Evolutionary conservation across 2,797 vertebrate species (phyloP), one percentile per base, ranked within the genome.

Genomic region (Microctenopoma steveboyesi): DNA sequence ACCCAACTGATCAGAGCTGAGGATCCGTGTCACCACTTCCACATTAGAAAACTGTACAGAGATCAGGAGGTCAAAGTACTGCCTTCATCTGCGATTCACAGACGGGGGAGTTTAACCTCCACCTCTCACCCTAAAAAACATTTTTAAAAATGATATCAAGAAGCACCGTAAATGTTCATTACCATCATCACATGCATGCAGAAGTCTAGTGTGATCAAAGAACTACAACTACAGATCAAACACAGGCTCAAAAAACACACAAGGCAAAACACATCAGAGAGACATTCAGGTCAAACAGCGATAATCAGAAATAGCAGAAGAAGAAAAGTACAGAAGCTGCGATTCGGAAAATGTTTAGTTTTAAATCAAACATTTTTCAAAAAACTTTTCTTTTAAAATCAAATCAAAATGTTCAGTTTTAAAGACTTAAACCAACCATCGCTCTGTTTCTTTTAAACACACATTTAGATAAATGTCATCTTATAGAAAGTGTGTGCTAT

Each of bases 121-220:
- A 11, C 76, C 58, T 37, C 33, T 51, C 13, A 12, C 45, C 37
- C 59, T 61, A 40, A 27, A 46, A 74, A 48, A 5, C 7, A 51
- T 10, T 42, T 25, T 62, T 49, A 22, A 70, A 88, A 22, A 22
- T 22, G 22, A 22, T 22, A 22, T 22, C 22, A 22, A 22, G 65
- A 77, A 87, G 79, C 78, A 84, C 66, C 66, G 4, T 63, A 76
- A 78, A 57, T 64, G 48, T 46, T 85, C 64, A 79, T 65, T 73
- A 69, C 82, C 64, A 79, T 86, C 75, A 81, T 86, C 89, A 91
- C 89, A 89, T 69, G 81, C 93, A 94, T 93, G 94, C 93, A 93
- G 79, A 85, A 72, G 53, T 83, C 66, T 84, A 88, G 58, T 82
- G 68, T 73, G 79, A 76, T 79, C 72, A 66, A 85, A 88, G 73